phyloP scores from a whole-genome alignment of 2,113 vertebrate species.

The Terrapene triunguis region DNA sequence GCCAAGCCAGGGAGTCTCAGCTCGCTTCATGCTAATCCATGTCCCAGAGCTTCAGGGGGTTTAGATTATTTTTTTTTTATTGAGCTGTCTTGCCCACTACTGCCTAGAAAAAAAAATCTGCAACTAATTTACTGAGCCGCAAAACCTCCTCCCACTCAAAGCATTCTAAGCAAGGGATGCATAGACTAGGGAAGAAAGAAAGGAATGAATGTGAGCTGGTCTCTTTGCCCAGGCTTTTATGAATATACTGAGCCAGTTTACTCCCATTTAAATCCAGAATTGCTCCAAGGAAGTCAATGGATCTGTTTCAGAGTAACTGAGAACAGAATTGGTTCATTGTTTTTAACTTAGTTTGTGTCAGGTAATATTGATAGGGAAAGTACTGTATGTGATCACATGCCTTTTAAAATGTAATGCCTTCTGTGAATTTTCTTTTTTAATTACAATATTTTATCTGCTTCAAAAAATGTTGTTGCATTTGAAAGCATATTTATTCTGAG shows the following conservation, averaged over 20 bases:
- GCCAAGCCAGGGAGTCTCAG: conserved; percentile 1
- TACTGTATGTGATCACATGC: not conserved
- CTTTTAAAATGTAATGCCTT: conserved; percentile 43
- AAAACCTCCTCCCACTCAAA: conserved; percentile 44
- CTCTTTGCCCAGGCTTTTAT: conserved; percentile 13
- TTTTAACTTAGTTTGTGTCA: not conserved
- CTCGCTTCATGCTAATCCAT: conserved; percentile 46
- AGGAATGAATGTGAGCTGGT: conserved; percentile 16
- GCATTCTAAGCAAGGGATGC: conserved; percentile 32
- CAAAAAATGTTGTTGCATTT: conserved; percentile 67
- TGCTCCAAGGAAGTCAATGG: conserved; percentile 21
- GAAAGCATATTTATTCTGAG: conserved; percentile 64
- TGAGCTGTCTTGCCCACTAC: conserved; percentile 32
- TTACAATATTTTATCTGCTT: conserved; percentile 64
- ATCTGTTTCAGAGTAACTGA: not conserved
- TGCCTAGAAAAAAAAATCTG: conserved; percentile 40
- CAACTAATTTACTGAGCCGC: conserved; percentile 46
- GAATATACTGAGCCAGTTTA: conserved; percentile 1
- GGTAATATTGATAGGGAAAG: not conserved
- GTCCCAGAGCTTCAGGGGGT: not conserved
- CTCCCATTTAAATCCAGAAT: conserved; percentile 20
- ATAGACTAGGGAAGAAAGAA: conserved; percentile 38
- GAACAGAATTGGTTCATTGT: not conserved
- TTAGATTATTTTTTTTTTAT: conserved; percentile 62
- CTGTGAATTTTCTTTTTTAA: conserved; percentile 31